Percentiles rank a stretch among this genome's conserved stretches.
Conservation (phyloP, 2,888 invertebrate genomes). For the Drosophila prostipennis region DNA sequence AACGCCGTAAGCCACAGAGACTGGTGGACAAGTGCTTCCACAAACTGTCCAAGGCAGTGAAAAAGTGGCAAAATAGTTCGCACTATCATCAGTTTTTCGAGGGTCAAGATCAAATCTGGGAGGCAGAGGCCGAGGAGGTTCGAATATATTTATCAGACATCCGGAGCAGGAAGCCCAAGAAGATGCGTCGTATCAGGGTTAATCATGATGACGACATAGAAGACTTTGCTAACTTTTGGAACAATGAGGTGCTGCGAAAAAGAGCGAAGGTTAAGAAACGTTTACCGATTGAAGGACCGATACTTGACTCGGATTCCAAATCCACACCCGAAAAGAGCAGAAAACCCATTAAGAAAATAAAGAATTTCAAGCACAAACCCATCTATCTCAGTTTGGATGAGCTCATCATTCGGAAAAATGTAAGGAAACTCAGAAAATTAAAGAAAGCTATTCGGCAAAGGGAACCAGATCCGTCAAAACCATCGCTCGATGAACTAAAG, state of each 20-base stretch:
- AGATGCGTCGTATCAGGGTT: background rate
- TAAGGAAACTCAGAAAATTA: too few relatives aligned
- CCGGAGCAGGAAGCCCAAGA: background rate
- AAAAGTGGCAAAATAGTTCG: conserved; percentile 1
- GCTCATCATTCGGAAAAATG: background rate
- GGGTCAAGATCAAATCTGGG: conserved; percentile 13
- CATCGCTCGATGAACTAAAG: background rate
- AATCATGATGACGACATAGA: background rate
- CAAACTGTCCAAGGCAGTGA: conserved; percentile 1
- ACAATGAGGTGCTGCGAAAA: conserved; percentile 17
- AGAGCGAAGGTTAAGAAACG: background rate
- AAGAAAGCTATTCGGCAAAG: background rate
- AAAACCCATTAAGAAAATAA: background rate
- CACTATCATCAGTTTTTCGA: background rate
- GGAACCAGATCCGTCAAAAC: background rate
- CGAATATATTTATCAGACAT: conserved; percentile 4
- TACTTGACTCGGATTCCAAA: background rate
- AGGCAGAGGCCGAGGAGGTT: conserved; percentile 16
- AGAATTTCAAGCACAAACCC: background rate
- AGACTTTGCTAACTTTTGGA: conserved; percentile 34
- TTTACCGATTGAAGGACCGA: too few relatives aligned
- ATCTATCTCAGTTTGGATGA: background rate
- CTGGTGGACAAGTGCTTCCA: conserved; percentile 21
- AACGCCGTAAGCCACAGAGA: background rate
- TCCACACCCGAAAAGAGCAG: background rate